Percentiles rank a stretch among this genome's conserved stretches.
These are phyloP conservation scores for Ciconia boyciana DNA, from an alignment of 2,113 vertebrate genomes.

Conservation along the genomic window DNA sequence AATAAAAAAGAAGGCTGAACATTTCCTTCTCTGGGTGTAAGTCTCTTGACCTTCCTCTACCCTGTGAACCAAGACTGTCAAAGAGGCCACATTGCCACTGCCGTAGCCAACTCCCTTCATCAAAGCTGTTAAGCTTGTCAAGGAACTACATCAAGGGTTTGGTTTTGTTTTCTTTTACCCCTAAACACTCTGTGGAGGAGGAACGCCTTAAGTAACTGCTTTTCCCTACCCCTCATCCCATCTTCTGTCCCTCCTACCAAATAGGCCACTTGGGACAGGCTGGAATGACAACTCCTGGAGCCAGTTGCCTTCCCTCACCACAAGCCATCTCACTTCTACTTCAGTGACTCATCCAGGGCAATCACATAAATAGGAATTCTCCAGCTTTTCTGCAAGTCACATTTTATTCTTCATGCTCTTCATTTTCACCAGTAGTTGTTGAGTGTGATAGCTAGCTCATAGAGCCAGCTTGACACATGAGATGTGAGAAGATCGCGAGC, in stretches of 20 bases:
- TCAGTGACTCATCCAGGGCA: conserved; percentile 10
- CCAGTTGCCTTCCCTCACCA: not conserved
- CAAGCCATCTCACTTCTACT: not conserved
- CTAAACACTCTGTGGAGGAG: not conserved
- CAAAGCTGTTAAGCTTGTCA: not conserved
- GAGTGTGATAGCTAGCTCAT: not conserved
- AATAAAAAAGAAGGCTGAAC: not conserved
- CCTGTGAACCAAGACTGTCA: not conserved
- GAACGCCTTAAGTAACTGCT: not conserved
- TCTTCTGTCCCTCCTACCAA: not conserved
- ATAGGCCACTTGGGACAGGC: not conserved
- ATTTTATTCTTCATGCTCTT: not conserved
- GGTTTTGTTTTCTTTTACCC: not conserved
- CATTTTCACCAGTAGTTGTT: not conserved
- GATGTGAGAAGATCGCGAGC: not conserved
- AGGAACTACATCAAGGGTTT: not conserved
- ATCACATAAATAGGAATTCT: not conserved
- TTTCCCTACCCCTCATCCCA: not conserved
- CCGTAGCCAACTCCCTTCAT: not conserved
- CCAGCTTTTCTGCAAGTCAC: not conserved
- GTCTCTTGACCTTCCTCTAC: not conserved
- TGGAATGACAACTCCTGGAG: not conserved
- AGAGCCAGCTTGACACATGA: not conserved
- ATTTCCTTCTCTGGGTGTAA: not conserved
- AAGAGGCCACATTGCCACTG: not conserved